Evolutionary conservation across 2,888 invertebrate genomes (phyloP).

Genomic region (Sceliomorpha sp.): DNA sequence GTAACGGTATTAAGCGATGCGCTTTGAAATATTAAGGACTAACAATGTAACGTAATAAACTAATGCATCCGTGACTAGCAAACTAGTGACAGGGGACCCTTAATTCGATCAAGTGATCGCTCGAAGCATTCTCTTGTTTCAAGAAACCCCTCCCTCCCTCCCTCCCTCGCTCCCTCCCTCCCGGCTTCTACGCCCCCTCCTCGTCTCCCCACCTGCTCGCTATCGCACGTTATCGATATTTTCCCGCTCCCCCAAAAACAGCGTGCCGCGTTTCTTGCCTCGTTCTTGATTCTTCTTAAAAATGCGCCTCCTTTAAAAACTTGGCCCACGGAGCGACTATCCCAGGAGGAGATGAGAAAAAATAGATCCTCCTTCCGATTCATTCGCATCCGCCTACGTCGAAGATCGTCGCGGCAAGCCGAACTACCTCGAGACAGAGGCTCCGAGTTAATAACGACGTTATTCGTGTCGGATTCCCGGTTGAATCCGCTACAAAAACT

Average conservation of each 20-base stretch:
- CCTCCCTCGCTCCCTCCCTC: no score
- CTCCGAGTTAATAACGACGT: no score
- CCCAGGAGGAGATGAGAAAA: no score
- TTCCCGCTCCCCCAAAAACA: slow-evolving; percentile 1
- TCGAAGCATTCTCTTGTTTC: slow-evolving; percentile 51
- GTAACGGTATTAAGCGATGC: slow-evolving; percentile 58
- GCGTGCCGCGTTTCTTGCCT: slow-evolving; percentile 1
- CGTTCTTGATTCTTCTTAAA: no score
- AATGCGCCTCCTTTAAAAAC: no score
- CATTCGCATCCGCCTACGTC: no score
- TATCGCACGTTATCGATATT: slow-evolving; percentile 25
- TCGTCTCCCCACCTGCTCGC: neutral
- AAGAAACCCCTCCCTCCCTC: slow-evolving; percentile 32
- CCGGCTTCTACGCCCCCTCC: neutral
- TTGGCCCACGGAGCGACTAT: no score
- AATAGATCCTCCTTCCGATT: no score
- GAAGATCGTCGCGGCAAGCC: no score
- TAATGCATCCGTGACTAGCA: slow-evolving; percentile 61
- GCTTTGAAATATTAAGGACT: slow-evolving; percentile 63
- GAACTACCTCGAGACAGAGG: no score
- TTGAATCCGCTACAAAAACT: no score
- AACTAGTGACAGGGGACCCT: slow-evolving; percentile 56
- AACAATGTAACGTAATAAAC: slow-evolving; percentile 60
- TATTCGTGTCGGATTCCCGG: no score
- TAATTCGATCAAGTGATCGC: slow-evolving; percentile 57